A percentile compares a stretch with the other conserved stretches of the same genome.
phyloP scores from a whole-genome alignment of 2,113 vertebrate species.

The Gymnobelideus leadbeateri region DNA sequence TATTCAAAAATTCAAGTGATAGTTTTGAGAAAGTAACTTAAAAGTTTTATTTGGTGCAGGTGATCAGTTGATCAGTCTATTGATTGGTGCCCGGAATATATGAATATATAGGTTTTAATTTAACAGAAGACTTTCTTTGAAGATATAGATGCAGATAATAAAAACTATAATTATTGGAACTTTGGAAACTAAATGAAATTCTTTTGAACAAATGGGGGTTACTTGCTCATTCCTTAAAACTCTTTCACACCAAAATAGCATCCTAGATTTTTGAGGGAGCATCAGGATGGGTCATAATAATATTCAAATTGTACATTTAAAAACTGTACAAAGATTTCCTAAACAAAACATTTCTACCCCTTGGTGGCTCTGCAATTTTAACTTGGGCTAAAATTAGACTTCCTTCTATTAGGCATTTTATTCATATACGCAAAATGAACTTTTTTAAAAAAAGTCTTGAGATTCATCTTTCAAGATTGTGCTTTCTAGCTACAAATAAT shows the following conservation, averaged over 20 bases:
- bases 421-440: slow-evolving; percentile 28
- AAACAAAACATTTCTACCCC: not conserved
- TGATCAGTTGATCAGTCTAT: too few species aligned
- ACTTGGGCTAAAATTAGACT: not conserved
- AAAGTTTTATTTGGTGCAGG: not conserved
- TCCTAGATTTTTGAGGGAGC: not conserved
- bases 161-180: not conserved
- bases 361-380: not conserved
- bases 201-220: not conserved
- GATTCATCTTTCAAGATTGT: not conserved
- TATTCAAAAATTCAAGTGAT: not conserved
- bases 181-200: not conserved
- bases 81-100: not conserved
- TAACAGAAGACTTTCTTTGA: not conserved
- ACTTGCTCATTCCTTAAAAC: not conserved
- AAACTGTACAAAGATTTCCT: too few species aligned
- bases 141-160: not conserved
- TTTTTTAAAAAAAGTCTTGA: slow-evolving; percentile 33
- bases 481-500: not conserved
- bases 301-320: not conserved
- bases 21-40: not conserved
- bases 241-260: not conserved
- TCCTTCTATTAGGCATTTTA: not conserved
- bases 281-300: not conserved
- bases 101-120: not conserved